Evolutionary conservation across 2,797 vertebrate genomes (phyloP).

Genomic region (Coccyzus lansbergi): DNA sequence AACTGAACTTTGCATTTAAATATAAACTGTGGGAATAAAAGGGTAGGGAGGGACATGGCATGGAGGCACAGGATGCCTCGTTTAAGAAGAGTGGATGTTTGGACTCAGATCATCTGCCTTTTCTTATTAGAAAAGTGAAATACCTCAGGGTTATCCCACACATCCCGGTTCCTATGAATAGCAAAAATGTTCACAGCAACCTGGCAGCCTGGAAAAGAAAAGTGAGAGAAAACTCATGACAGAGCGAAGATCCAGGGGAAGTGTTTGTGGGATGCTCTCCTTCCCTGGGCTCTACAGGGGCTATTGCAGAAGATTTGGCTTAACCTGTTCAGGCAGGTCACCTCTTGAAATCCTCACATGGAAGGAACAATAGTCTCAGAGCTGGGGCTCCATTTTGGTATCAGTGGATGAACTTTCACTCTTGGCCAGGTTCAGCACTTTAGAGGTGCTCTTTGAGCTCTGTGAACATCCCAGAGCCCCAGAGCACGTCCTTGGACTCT

Average conservation of each 20-base stretch:
- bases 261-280: neutral
- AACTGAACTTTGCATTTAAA: neutral
- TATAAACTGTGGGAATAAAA: neutral
- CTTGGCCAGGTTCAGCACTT: neutral
- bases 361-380: neutral
- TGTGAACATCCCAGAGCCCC: neutral
- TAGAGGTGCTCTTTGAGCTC: neutral
- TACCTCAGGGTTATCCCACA: constrained; percentile 79
- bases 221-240: neutral
- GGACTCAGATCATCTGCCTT: neutral
- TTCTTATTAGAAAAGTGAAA: neutral
- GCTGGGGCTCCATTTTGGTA: neutral
- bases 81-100: neutral
- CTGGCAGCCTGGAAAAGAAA: constrained; percentile 19
- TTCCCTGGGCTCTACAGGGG: neutral
- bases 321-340: neutral
- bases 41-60: rapidly evolving
- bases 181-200: constrained; percentile 53
- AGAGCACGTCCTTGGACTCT: neutral
- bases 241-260: neutral
- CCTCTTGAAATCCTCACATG: neutral
- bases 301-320: neutral
- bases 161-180: constrained; percentile 70
- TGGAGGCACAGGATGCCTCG: neutral
- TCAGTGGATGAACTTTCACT: neutral